These are phyloP conservation scores for Quiscalus mexicanus DNA, from an alignment of 2,113 vertebrate species.

Conservation along the genomic window DNA sequence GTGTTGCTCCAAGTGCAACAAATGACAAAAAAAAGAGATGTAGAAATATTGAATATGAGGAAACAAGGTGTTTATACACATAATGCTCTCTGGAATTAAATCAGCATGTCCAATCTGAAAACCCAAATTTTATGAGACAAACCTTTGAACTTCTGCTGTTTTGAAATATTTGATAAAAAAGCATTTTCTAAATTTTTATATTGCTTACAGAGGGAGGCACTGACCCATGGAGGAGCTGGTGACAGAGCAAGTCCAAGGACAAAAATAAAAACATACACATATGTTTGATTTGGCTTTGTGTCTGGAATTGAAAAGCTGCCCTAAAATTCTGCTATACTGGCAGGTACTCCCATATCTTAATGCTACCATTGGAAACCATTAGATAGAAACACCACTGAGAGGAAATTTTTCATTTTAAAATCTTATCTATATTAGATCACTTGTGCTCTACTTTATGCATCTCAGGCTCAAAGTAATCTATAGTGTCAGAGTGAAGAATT, in stretches of 20 bases:
- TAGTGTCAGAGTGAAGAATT: background rate
- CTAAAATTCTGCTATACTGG: background rate
- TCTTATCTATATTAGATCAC: background rate
- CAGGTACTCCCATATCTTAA: background rate
- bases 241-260: background rate
- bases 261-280: background rate
- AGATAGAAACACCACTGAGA: background rate
- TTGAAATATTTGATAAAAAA: background rate
- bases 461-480: background rate
- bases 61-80: background rate
- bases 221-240: background rate
- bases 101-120: background rate
- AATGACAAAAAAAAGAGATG: background rate
- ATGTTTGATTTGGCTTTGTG: background rate
- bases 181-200: background rate
- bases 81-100: background rate
- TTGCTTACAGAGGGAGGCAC: background rate
- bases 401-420: background rate
- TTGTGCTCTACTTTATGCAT: background rate
- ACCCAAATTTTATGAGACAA: background rate
- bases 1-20: background rate
- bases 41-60: background rate
- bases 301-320: background rate
- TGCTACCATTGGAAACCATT: background rate
- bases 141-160: background rate